Base-by-base conservation (phyloP, 1,140 invertebrate species). In the Dryas iulia region DNA sequence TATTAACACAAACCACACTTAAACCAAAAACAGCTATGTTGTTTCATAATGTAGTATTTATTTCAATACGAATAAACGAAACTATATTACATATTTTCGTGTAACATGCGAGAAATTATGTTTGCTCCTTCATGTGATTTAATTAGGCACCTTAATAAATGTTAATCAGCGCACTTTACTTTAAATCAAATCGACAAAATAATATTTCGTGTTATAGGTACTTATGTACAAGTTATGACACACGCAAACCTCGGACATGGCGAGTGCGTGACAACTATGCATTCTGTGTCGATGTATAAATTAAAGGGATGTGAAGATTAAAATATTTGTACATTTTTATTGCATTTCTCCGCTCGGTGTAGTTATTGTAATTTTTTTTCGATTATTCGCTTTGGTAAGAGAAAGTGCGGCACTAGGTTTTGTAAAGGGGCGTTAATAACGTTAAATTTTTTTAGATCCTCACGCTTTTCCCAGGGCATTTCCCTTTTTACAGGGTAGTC, bases 261-360 rank as follows among this genome's bases (percentile, higher is more conserved):
- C 5, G 12, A 31, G 56, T 59, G 64, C 64, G 64, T 66, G 56
- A 47, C 30, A 52, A 28, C 24, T 53, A 52, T 59, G 35, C 35
- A 53, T 59, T 53, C 57, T 31, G 52, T 35, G 57, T 10, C 33
- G 35, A 24, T 39, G 24, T 12, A 18, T 47, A 7, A 2, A 47
- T 47, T 18, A 18, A 47, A 18, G 5, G 1, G 14, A n/a, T 39
- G 7, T 39, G 2, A 6, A 4, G 8, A n/a, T 35, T 3, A 7
- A 31, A 31, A 6, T 6, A 31, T 31, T 31, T 6, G 8, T 6
- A n/a, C n/a, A n/a, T n/a, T n/a, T n/a, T n/a, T n/a, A n/a, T n/a
- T n/a, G n/a, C n/a, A n/a, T n/a, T n/a, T n/a, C n/a, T n/a, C n/a
- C n/a, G n/a, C n/a, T n/a, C n/a, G n/a, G n/a, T n/a, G n/a, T n/a